Percentiles rank a stretch among this genome's conserved stretches.
phyloP scores from a whole-genome alignment of 2,888 invertebrate species.

The Neoascia interrupta region DNA sequence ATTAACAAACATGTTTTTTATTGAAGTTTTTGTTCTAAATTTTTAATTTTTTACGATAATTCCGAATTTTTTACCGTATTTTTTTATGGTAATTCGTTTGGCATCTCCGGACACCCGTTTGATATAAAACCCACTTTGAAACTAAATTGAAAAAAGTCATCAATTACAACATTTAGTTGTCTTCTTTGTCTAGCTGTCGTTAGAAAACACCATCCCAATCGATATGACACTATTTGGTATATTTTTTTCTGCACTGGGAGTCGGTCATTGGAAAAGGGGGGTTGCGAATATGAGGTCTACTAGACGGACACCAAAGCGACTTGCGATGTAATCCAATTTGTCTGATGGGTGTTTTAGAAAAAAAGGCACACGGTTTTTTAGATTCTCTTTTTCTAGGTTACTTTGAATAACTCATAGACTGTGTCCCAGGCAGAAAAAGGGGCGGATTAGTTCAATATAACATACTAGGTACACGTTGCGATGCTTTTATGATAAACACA shows the following conservation, averaged over 20 bases:
- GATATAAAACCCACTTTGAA: conserved; percentile 32
- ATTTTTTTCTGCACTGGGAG: conserved; percentile 29
- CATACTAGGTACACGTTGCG: conserved; percentile 45
- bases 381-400: conserved; percentile 58
- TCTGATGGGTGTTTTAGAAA: conserved; percentile 9
- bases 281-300: conserved; percentile 40
- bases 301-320: conserved; percentile 19
- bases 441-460: conserved; percentile 67
- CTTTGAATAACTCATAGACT: conserved; percentile 9
- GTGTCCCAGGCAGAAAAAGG: conserved; percentile 44
- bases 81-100: too few relatives aligned
- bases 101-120: conserved; percentile 46
- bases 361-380: conserved; percentile 17
- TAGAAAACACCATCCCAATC: conserved; percentile 39
- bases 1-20: too few relatives aligned
- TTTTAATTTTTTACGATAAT: too few relatives aligned
- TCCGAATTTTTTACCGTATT: too few relatives aligned
- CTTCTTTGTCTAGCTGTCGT: conserved; percentile 46
- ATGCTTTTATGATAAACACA: conserved; percentile 42
- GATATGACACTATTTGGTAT: conserved; percentile 50
- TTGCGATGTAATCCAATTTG: conserved; percentile 66
- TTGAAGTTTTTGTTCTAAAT: too few relatives aligned
- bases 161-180: conserved; percentile 58
- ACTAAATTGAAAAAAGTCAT: conserved; percentile 58
- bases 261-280: conserved; percentile 59